phyloP scores from a whole-genome alignment of 2,113 vertebrate genomes.

The Odocoileus virginianus region DNA sequence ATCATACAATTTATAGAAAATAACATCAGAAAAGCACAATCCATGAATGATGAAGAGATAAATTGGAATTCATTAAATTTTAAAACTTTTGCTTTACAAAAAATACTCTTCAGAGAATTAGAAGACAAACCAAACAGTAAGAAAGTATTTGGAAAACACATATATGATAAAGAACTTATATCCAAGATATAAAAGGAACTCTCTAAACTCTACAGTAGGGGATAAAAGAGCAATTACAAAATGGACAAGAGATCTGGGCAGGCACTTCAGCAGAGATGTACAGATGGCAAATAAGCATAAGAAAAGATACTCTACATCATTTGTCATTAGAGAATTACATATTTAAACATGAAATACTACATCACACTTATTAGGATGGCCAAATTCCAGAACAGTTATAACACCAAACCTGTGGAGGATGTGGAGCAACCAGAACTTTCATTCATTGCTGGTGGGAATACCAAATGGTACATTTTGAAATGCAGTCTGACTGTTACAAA shows the following conservation, averaged over 20 bases:
- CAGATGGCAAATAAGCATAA: not conserved
- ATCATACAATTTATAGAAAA: not conserved
- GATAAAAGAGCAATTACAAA: not conserved
- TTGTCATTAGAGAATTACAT: not conserved
- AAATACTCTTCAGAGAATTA: not conserved
- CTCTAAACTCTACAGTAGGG: not conserved
- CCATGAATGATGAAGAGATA: not conserved
- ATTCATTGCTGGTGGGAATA: not conserved
- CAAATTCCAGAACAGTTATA: not conserved
- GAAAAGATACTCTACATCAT: not conserved
- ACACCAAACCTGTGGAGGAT: not conserved
- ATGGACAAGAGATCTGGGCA: not conserved
- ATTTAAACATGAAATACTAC: not conserved
- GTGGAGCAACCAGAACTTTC: rapidly evolving
- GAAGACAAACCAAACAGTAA: not conserved
- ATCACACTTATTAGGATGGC: not conserved
- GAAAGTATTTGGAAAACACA: not conserved
- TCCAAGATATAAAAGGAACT: not conserved
- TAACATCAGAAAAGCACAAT: not conserved
- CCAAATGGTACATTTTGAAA: not conserved
- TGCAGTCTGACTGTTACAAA: not conserved
- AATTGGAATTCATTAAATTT: not conserved
- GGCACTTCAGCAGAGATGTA: not conserved
- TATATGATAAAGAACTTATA: not conserved
- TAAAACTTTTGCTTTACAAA: not conserved